A percentile compares a stretch with the other conserved stretches of the same genome.
These are phyloP conservation scores for Leptinotarsa tumamoca DNA, from an alignment of 2,888 invertebrate species.

Conservation along the genomic window DNA sequence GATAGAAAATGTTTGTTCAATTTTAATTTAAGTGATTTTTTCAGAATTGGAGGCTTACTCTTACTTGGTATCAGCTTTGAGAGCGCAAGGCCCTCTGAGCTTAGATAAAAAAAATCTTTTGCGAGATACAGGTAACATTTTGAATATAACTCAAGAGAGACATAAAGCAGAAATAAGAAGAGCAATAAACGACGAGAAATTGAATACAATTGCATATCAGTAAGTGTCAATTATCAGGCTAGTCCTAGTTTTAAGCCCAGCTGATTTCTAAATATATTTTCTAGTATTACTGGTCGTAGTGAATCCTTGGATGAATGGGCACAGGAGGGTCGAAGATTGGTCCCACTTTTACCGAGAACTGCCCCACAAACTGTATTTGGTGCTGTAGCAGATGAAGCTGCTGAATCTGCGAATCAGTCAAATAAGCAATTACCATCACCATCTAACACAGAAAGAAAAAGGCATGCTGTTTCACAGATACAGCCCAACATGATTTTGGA, in stretches of 20 bases:
- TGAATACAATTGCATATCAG: constrained; percentile 91
- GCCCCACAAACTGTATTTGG: constrained; percentile 88
- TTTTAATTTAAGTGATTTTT: constrained; percentile 39
- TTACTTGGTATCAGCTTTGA: constrained; percentile 87
- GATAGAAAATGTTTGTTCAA: constrained; percentile 3
- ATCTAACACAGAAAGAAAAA: constrained; percentile 66
- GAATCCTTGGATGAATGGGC: constrained; percentile 82
- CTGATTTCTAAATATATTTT: constrained; percentile 35
- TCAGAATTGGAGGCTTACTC: constrained; percentile 93
- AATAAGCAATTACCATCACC: constrained; percentile 72
- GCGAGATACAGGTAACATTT: constrained; percentile 82
- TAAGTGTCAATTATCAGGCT: constrained; percentile 67
- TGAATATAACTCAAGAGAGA: constrained; percentile 90
- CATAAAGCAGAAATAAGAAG: constrained; percentile 92
- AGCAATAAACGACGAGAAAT: constrained; percentile 91
- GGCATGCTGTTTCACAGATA: constrained; percentile 47
- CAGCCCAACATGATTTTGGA: constrained; percentile 28
- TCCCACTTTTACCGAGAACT: constrained; percentile 86
- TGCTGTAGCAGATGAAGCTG: constrained; percentile 84
- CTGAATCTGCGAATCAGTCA: constrained; percentile 74
- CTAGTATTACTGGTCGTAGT: constrained; percentile 75
- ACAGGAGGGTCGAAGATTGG: constrained; percentile 85
- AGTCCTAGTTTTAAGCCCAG: not conserved
- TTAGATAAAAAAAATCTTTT: constrained; percentile 86
- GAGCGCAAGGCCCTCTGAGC: constrained; percentile 91